Conservation (phyloP, 2,888 invertebrate genomes). For the Heliconius aoede region DNA sequence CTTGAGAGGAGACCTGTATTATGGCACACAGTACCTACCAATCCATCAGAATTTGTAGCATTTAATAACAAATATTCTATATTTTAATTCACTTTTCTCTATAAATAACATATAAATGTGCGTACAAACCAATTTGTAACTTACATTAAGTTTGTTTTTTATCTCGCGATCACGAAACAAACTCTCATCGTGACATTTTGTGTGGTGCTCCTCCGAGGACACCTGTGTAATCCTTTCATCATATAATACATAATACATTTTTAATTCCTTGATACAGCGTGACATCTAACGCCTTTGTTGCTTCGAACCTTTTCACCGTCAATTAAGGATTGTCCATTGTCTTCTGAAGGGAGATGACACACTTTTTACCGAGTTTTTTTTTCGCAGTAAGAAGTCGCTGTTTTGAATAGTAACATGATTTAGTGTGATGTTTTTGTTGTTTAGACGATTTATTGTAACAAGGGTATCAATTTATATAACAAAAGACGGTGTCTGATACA, state of each 20-base stretch:
- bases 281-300: slow-evolving; percentile 80
- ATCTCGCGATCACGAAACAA: background rate
- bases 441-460: slow-evolving; percentile 72
- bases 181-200: slow-evolving; percentile 28
- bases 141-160: background rate
- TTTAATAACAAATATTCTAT: no score
- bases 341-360: slow-evolving; percentile 76
- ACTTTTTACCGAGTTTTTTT: slow-evolving; percentile 64
- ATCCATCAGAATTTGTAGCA: no score
- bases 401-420: slow-evolving; percentile 80
- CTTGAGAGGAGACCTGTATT: no score
- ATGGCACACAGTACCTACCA: no score
- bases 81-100: no score
- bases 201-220: slow-evolving; percentile 61
- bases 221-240: slow-evolving; percentile 83
- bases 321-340: slow-evolving; percentile 76
- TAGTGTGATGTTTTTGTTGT: slow-evolving; percentile 73
- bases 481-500: slow-evolving; percentile 55
- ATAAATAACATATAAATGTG: background rate
- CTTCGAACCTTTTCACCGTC: slow-evolving; percentile 68
- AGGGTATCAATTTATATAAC: slow-evolving; percentile 60
- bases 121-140: background rate
- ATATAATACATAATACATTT: slow-evolving; percentile 75
- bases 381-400: slow-evolving; percentile 64
- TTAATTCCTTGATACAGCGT: slow-evolving; percentile 82